Percentiles rank a stretch among this genome's conserved stretches.
phyloP scores from a whole-genome alignment of 53 echinoderm and acorn worm species.

The Zoroaster sp. region DNA sequence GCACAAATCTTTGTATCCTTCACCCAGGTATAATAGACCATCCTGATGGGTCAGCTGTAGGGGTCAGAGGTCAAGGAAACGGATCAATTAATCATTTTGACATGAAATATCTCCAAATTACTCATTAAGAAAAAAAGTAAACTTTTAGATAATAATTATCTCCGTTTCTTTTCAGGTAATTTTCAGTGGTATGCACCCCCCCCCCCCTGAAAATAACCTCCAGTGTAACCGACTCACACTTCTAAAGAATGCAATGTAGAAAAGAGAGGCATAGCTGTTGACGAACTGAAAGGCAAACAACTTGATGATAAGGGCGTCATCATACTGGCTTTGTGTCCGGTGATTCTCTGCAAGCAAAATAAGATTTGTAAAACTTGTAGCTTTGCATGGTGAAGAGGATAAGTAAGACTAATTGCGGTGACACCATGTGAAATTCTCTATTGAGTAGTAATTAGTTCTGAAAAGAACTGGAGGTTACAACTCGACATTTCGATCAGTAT shows the following conservation, averaged over 20 bases:
- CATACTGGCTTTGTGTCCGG: conserved; percentile 89
- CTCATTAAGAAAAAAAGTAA: neutral
- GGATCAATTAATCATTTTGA: neutral
- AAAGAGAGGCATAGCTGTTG: conserved; percentile 96
- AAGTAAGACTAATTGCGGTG: too few species aligned
- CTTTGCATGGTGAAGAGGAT: too few species aligned
- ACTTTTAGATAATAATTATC: neutral
- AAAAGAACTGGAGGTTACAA: too few species aligned
- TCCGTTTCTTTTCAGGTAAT: too few species aligned
- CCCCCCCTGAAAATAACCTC: too few species aligned
- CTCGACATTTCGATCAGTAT: too few species aligned
- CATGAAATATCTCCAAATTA: too few species aligned
- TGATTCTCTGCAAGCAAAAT: conserved; percentile 82
- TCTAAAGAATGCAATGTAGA: conserved; percentile 99
- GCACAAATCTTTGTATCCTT: conserved; percentile 71
- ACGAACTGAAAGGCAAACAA: conserved; percentile 99
- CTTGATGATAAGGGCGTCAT: conserved; percentile 94
- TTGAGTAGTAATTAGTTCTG: too few species aligned
- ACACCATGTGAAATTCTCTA: too few species aligned
- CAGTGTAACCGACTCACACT: conserved; percentile 59
- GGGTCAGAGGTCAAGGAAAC: neutral
- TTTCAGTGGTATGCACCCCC: too few species aligned
- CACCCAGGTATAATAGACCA: conserved; percentile 66
- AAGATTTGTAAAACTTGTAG: too few species aligned
- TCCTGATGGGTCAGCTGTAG: conserved; percentile 60